These are phyloP conservation scores for Amblyraja radiata DNA, from an alignment of 2,797 vertebrate genomes.

Conservation along the genomic window DNA sequence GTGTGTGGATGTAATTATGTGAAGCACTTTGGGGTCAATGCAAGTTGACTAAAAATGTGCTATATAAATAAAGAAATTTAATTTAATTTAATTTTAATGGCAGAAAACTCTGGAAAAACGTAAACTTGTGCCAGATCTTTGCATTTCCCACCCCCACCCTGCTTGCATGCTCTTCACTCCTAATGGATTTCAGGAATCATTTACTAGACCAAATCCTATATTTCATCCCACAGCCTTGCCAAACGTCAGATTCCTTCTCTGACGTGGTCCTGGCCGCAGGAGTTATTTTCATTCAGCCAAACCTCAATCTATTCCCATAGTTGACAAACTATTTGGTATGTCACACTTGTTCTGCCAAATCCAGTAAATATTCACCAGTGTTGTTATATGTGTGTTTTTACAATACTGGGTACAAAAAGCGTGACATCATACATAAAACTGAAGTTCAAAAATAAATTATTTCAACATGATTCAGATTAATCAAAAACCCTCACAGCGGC, in stretches of 20 bases:
- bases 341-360: not conserved
- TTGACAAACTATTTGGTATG: not conserved
- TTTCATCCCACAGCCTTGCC: not conserved
- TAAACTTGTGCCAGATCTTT: not conserved
- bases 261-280: not conserved
- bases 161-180: not conserved
- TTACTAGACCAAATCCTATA: slow-evolving; percentile 8
- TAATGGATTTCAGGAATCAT: not conserved
- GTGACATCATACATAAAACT: too few relatives aligned
- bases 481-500: too few relatives aligned
- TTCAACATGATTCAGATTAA: too few relatives aligned
- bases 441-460: too few relatives aligned
- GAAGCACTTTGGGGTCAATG: too few relatives aligned
- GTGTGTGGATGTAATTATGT: too few relatives aligned
- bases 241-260: not conserved
- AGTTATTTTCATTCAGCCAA: not conserved
- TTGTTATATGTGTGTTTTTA: not conserved
- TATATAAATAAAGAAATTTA: too few relatives aligned
- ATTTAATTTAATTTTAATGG: too few relatives aligned
- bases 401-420: too few relatives aligned
- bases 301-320: not conserved
- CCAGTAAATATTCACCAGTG: not conserved
- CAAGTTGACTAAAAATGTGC: too few relatives aligned
- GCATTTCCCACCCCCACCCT: not conserved
- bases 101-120: not conserved